Evolutionary conservation across 2,888 invertebrate species (phyloP), one percentile per base, ranked within the genome.

Genomic region (Dynastes grantii): DNA sequence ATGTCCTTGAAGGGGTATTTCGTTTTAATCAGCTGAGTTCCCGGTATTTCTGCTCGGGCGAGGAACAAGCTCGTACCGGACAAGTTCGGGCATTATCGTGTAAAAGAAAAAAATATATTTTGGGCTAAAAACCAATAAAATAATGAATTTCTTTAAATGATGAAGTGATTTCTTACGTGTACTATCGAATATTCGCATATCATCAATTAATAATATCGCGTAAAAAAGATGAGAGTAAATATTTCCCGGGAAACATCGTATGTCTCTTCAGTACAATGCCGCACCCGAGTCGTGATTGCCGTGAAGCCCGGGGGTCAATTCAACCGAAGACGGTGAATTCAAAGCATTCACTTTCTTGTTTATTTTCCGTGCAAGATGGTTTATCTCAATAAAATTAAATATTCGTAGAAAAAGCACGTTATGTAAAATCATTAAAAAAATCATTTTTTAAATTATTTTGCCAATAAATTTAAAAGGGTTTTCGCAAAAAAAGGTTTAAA

Each of bases 401-500:
- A 73, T n/a, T n/a, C n/a, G n/a, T n/a, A n/a, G n/a, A n/a, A n/a
- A n/a, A n/a, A n/a, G n/a, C 61, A 73, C 29, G 58, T 73, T 45
- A 73, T 61, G 58, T 73, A 61, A 73, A 61, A 37, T 11, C 9
- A 40, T 16, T 45, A 5, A 73, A 45, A 40, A 40, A n/a, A 55
- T 13, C 29, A 16, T 22, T 51, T 51, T 58, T 58, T n/a, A 61
- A 61, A 73, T 45, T 22, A 58, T 22, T 40, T 16, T 73, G 61
- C 61, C 22, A 32, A 73, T 73, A 45, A 40, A 61, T 73, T 73
- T n/a, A n/a, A 61, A 55, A 16, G 49, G 55, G n/a, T n/a, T 58
- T 58, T 37, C 37, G 55, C 55, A 9, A 67, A 76, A 53, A 86
- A 85, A 85, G 83, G 83, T 82, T 90, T 90, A 87, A 88, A 88